A percentile compares a stretch with the other conserved stretches of the same genome.
phyloP scores from a whole-genome alignment of 2,888 invertebrate genomes.

The Leucophenga maculata region DNA sequence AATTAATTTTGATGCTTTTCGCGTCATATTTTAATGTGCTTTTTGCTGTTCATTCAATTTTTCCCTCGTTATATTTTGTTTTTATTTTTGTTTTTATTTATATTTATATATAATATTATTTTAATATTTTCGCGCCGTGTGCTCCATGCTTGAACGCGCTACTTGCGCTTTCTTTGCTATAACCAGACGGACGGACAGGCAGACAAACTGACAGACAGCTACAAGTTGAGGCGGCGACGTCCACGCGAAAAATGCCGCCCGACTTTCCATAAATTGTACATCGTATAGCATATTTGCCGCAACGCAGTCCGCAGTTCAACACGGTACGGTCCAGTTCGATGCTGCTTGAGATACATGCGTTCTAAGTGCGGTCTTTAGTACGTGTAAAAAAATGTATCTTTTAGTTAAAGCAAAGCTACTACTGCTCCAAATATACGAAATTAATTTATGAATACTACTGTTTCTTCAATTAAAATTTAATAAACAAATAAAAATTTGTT shows the following conservation, averaged over 20 bases:
- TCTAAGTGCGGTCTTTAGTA: no score
- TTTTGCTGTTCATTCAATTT: not conserved
- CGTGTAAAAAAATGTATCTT: no score
- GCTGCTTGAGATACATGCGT: no score
- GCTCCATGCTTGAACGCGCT: conserved; percentile 13
- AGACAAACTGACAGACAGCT: no score
- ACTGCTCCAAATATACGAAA: no score
- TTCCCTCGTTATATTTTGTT: not conserved
- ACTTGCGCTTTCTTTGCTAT: not conserved
- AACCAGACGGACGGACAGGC: no score
- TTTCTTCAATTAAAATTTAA: no score
- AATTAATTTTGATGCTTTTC: conserved; percentile 21
- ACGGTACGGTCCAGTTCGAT: no score
- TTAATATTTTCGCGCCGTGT: conserved; percentile 18
- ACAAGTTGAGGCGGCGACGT: not conserved
- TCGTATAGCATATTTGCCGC: not conserved
- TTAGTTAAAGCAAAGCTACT: no score
- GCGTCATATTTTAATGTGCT: conserved; percentile 15
- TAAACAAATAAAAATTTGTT: no score
- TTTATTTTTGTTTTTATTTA: not conserved
- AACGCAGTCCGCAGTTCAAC: no score
- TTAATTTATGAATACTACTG: no score
- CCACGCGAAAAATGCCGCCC: conserved; percentile 1
- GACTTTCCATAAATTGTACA: conserved; percentile 34
- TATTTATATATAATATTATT: conserved; percentile 1